phyloP scores from a whole-genome alignment of 2,888 invertebrate genomes.

The Clepsis dumicolana region DNA sequence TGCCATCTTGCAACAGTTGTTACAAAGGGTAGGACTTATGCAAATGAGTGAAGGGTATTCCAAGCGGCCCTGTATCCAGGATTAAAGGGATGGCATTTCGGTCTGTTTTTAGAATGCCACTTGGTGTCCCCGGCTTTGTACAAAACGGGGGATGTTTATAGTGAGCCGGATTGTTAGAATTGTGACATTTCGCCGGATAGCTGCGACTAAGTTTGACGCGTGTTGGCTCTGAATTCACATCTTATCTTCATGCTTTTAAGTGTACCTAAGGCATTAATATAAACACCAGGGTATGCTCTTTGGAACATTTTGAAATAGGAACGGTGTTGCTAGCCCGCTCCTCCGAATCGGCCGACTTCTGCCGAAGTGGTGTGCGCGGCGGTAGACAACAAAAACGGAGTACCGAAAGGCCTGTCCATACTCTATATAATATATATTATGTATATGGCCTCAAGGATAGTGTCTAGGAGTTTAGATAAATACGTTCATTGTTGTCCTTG shows the following conservation, averaged over 20 bases:
- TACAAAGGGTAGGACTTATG: constrained; percentile 72
- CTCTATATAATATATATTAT: no score
- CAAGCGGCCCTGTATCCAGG: constrained; percentile 65
- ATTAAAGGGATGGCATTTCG: constrained; percentile 70
- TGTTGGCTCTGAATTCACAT: not conserved
- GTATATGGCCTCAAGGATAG: no score
- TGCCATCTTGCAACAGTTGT: constrained; percentile 70
- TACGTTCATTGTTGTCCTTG: no score
- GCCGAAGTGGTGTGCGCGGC: no score
- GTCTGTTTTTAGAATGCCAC: constrained; percentile 79
- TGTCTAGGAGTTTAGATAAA: no score
- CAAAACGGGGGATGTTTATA: constrained; percentile 61
- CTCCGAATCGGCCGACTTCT: no score
- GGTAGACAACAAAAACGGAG: no score
- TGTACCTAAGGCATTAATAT: not conserved
- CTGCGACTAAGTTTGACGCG: not conserved
- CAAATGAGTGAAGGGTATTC: constrained; percentile 79
- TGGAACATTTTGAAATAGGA: no score
- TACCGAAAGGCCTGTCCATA: no score
- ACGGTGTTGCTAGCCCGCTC: no score
- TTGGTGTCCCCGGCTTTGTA: constrained; percentile 71
- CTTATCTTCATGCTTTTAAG: not conserved
- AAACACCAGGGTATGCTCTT: no score
- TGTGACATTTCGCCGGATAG: constrained; percentile 16
- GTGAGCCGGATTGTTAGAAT: constrained; percentile 31